phyloP scores from a whole-genome alignment of 2,888 invertebrate species.

The Noctua fimbriata region DNA sequence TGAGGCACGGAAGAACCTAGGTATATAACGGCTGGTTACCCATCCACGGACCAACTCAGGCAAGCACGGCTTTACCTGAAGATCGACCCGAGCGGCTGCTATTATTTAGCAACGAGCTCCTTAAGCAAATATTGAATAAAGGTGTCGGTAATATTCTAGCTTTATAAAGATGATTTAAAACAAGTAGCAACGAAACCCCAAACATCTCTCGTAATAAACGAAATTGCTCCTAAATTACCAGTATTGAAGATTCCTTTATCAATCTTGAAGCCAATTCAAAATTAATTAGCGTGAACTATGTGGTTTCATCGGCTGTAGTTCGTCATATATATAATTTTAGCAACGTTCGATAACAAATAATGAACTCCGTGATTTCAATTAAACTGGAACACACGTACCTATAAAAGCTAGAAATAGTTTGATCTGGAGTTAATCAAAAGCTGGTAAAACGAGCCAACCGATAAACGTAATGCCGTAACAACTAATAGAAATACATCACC shows the following conservation, averaged over 20 bases:
- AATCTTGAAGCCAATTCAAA: constrained; percentile 31
- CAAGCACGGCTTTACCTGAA: too few species aligned
- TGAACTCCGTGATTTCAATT: constrained; percentile 45
- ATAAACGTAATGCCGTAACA: constrained; percentile 51
- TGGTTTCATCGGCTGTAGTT: constrained; percentile 35
- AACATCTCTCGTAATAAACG: constrained; percentile 19
- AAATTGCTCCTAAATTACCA: constrained; percentile 23
- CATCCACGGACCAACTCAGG: too few species aligned
- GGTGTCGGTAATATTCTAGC: neutral
- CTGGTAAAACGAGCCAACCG: constrained; percentile 35
- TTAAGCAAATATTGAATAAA: neutral
- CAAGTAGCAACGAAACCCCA: constrained; percentile 13
- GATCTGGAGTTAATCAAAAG: constrained; percentile 57
- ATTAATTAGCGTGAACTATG: constrained; percentile 40
- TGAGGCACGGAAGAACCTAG: too few species aligned
- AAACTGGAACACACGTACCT: constrained; percentile 42
- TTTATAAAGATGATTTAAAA: neutral
- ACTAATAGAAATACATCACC: constrained; percentile 49
- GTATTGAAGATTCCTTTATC: constrained; percentile 29
- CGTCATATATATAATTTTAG: constrained; percentile 25
- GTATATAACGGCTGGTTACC: too few species aligned
- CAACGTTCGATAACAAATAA: constrained; percentile 42
- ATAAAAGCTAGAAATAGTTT: constrained; percentile 55
- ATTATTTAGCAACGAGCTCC: too few species aligned
- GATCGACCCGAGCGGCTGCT: too few species aligned